These are phyloP conservation scores for Agrochola macilenta DNA, from an alignment of 2,888 invertebrate species.

Conservation along the genomic window DNA sequence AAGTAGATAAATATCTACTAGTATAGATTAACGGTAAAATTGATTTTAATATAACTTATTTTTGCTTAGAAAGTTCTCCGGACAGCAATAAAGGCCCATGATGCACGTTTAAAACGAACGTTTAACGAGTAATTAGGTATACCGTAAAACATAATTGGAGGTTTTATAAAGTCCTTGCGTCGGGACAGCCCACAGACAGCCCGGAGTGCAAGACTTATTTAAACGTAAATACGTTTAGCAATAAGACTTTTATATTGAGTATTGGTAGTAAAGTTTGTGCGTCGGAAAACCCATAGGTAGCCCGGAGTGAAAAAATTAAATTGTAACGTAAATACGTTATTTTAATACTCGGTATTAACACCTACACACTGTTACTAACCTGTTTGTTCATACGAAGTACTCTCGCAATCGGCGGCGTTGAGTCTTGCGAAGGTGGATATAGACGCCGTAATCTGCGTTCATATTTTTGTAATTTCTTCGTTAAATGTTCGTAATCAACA, in stretches of 20 bases:
- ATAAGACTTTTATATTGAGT: neutral
- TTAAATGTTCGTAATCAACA: slow-evolving; percentile 4
- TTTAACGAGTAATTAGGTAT: neutral
- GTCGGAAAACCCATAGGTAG: slow-evolving; percentile 6
- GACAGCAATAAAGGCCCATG: neutral
- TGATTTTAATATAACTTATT: neutral
- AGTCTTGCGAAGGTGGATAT: no score
- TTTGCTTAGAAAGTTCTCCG: neutral
- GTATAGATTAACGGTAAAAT: neutral
- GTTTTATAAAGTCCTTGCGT: neutral
- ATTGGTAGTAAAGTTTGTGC: slow-evolving; percentile 2
- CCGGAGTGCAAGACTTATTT: slow-evolving; percentile 8
- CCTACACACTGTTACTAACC: no score
- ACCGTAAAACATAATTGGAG: neutral
- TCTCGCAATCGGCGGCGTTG: no score
- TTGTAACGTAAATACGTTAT: neutral
- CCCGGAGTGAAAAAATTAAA: slow-evolving; percentile 1
- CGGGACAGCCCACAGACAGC: neutral
- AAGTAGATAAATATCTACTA: slow-evolving; percentile 7
- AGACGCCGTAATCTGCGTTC: slow-evolving; percentile 7
- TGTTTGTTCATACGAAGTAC: no score
- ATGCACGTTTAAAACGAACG: neutral
- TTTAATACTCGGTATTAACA: no score
- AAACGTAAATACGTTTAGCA: neutral
- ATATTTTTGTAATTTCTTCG: slow-evolving; percentile 4